Evolutionary conservation across 2,113 vertebrate genomes (phyloP).

Genomic region (Pluvialis apricaria): DNA sequence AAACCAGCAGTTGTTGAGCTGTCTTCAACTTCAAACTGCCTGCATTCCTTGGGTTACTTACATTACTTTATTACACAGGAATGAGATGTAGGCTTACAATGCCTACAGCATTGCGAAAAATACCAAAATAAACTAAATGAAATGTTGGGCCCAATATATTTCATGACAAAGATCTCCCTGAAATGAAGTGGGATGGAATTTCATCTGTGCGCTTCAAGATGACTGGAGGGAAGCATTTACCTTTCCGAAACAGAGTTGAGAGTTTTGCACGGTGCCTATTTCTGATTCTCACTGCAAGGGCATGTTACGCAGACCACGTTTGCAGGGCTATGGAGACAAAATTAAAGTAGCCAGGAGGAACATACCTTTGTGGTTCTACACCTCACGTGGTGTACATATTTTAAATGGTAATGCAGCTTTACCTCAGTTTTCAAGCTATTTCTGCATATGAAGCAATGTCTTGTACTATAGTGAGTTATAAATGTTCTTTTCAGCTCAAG

Average conservation of each 20-base stretch:
- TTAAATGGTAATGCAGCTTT: neutral
- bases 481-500: neutral
- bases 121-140: neutral
- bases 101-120: neutral
- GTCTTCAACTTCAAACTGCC: neutral
- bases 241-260: neutral
- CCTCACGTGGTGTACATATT: neutral
- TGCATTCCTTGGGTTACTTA: neutral
- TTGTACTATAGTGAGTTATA: neutral
- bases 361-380: neutral
- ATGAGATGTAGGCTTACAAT: neutral
- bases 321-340: neutral
- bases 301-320: neutral
- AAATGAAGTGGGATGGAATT: neutral
- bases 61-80: neutral
- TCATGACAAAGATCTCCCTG: neutral
- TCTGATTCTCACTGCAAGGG: neutral
- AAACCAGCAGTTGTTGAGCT: neutral
- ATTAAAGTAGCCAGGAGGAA: slow-evolving; percentile 7
- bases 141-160: neutral
- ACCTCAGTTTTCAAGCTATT: neutral
- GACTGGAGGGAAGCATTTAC: slow-evolving; percentile 3
- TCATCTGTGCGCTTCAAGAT: neutral
- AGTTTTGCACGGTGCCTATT: neutral
- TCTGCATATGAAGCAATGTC: neutral